These are phyloP conservation scores for Lutjanus argentimaculatus DNA, from an alignment of 2,797 vertebrate genomes.

Conservation along the genomic window DNA sequence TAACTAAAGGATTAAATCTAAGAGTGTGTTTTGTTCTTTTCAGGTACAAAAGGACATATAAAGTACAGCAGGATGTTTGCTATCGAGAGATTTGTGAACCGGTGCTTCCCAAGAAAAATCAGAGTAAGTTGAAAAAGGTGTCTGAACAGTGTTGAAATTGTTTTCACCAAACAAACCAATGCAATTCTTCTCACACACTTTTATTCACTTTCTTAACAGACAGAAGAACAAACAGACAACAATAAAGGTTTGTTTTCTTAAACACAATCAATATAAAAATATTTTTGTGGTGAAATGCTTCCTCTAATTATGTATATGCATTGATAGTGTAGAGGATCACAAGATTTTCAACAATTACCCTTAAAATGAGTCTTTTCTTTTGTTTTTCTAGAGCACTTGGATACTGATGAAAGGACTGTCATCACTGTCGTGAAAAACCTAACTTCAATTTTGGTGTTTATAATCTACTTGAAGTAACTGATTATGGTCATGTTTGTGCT, in stretches of 20 bases:
- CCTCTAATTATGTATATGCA: neutral
- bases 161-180: slow-evolving; percentile 12
- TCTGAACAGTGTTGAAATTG: neutral
- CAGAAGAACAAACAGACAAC: slow-evolving; percentile 83
- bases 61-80: slow-evolving; percentile 93
- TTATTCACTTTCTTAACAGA: slow-evolving; percentile 65
- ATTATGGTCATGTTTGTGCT: slow-evolving; percentile 66
- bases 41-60: slow-evolving; percentile 95
- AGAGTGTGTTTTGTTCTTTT: slow-evolving; percentile 37
- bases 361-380: slow-evolving; percentile 21
- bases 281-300: neutral
- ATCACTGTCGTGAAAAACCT: slow-evolving; percentile 70
- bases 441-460: slow-evolving; percentile 74
- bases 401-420: slow-evolving; percentile 56
- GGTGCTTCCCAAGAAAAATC: slow-evolving; percentile 75
- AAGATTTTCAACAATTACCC: slow-evolving; percentile 22
- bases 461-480: slow-evolving; percentile 78
- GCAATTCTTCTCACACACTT: slow-evolving; percentile 15
- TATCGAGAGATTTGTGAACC: slow-evolving; percentile 94
- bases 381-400: slow-evolving; percentile 58
- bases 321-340: slow-evolving; percentile 10
- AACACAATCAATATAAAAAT: slow-evolving; percentile 7
- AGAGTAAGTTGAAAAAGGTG: slow-evolving; percentile 82
- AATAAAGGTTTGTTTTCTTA: slow-evolving; percentile 77
- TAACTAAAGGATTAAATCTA: neutral